These are phyloP conservation scores for Catalaphyllia jardinei DNA, from an alignment of 64 coral and sea anemone species.

Conservation along the genomic window DNA sequence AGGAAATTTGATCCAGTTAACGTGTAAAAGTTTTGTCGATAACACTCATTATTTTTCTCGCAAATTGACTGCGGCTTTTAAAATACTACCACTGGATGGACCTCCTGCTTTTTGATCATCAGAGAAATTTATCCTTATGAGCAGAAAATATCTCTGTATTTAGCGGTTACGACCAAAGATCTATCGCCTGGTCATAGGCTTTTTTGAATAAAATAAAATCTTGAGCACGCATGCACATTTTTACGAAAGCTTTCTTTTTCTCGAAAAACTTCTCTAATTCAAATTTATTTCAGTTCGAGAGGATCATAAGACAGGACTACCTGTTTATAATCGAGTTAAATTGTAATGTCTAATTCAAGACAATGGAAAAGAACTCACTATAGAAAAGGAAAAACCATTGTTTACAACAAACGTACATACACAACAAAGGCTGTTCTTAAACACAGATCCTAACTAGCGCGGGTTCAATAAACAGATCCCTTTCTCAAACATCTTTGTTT, in stretches of 20 bases:
- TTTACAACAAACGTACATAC: not conserved
- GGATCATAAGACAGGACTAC: slow-evolving; percentile 13
- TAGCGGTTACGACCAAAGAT: not conserved
- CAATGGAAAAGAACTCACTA: not conserved
- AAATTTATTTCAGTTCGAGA: not conserved
- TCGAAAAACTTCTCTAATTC: not conserved
- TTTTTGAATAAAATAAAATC: not conserved
- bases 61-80: slow-evolving; percentile 32
- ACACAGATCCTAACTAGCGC: not conserved
- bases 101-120: slow-evolving; percentile 26
- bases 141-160: not conserved
- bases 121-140: slow-evolving; percentile 19
- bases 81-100: not conserved
- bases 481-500: not conserved
- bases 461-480: not conserved
- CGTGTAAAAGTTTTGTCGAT: not conserved
- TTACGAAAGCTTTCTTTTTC: not conserved
- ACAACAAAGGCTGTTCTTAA: slow-evolving; percentile 32
- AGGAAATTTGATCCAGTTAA: not conserved
- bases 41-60: slow-evolving; percentile 13
- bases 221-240: not conserved
- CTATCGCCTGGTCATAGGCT: not conserved
- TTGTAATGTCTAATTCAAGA: slow-evolving; percentile 27
- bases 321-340: slow-evolving; percentile 43
- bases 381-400: slow-evolving; percentile 38